Evolutionary conservation across 2,113 vertebrate genomes (phyloP).

Genomic region (Eidolon helvum): DNA sequence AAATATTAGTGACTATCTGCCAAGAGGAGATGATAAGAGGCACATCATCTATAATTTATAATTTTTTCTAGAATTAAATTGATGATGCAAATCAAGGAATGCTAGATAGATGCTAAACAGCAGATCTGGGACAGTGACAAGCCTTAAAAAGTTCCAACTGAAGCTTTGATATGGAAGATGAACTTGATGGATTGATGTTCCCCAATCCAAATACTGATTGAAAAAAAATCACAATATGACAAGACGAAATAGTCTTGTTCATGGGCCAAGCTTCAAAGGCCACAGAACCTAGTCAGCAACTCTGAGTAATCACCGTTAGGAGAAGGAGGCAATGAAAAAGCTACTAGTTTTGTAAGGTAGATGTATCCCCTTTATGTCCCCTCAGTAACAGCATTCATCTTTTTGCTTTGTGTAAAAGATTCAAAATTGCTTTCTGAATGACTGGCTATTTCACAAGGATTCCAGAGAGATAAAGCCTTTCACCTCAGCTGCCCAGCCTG

Average conservation of each 20-base stretch:
- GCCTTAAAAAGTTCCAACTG: background rate
- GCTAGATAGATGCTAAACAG: background rate
- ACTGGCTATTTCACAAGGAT: constrained; percentile 22
- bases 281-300: background rate
- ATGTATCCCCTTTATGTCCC: background rate
- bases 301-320: background rate
- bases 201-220: background rate
- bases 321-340: background rate
- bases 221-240: background rate
- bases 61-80: background rate
- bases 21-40: background rate
- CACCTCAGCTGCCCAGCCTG: background rate
- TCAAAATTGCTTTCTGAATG: constrained; percentile 55
- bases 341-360: background rate
- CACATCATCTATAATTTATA: background rate
- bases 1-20: background rate
- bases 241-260: background rate
- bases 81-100: background rate
- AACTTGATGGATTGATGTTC: background rate
- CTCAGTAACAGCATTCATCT: background rate
- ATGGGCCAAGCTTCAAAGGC: background rate
- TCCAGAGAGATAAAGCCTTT: constrained; percentile 29
- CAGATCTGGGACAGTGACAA: background rate
- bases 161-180: background rate
- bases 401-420: constrained; percentile 49